phyloP scores from a whole-genome alignment of 1,140 invertebrate species.

The Drosophila nebulosa region DNA sequence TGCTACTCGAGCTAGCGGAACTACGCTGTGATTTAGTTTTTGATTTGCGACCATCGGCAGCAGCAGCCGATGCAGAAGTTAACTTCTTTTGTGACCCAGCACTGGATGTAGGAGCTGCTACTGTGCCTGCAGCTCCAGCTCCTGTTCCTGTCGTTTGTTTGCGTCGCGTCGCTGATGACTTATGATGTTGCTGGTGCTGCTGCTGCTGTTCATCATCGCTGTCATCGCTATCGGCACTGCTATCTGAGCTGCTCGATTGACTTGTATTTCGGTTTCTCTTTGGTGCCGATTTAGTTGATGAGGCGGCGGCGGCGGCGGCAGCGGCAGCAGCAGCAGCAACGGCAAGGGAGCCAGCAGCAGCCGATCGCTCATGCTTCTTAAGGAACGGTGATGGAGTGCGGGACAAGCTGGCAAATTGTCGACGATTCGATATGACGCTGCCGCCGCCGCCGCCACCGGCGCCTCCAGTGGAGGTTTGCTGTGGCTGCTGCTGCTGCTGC shows the following conservation, averaged over 20 bases:
- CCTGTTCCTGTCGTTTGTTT: slow-evolving; percentile 10
- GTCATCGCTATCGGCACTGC: slow-evolving; percentile 67
- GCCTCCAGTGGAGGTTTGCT: neutral
- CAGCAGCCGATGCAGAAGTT: neutral
- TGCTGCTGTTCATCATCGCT: slow-evolving; percentile 54
- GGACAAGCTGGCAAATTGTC: slow-evolving; percentile 84
- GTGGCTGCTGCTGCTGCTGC: slow-evolving; percentile 2
- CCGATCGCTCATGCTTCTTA: slow-evolving; percentile 85
- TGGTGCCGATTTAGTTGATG: slow-evolving; percentile 69
- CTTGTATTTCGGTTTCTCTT: slow-evolving; percentile 80
- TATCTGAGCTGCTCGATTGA: slow-evolving; percentile 81
- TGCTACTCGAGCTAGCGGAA: slow-evolving; percentile 63
- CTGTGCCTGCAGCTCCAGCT: neutral
- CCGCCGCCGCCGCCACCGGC: neutral
- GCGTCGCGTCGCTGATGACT: slow-evolving; percentile 21
- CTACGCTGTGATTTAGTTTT: slow-evolving; percentile 65
- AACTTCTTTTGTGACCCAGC: slow-evolving; percentile 13
- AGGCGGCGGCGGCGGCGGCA: neutral
- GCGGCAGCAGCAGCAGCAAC: neutral
- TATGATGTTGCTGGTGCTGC: neutral
- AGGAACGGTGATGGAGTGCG: slow-evolving; percentile 90
- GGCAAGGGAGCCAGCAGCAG: slow-evolving; percentile 45
- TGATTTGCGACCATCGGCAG: slow-evolving; percentile 26
- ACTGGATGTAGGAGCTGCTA: neutral
- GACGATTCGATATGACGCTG: neutral